Conservation (phyloP, 2,888 invertebrate species). For the Thyatira batis region DNA sequence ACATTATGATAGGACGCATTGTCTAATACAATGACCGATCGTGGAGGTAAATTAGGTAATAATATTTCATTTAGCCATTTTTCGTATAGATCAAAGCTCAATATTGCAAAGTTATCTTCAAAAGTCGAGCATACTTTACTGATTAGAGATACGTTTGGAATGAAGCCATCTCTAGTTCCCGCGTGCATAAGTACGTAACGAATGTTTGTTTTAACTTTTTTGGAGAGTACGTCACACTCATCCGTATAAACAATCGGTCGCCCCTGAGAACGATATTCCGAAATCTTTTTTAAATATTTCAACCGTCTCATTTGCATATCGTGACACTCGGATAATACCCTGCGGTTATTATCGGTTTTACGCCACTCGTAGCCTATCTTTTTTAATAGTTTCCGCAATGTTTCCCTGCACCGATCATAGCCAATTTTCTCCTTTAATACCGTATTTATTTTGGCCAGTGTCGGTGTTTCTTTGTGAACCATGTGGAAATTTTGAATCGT, state of each 20-base stretch:
- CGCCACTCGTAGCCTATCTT: conserved; percentile 24
- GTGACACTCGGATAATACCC: conserved; percentile 20
- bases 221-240: conserved; percentile 21
- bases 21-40: conserved; percentile 22
- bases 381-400: conserved; percentile 3
- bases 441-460: conserved; percentile 5
- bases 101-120: conserved; percentile 27
- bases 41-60: conserved; percentile 24
- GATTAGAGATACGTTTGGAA: conserved; percentile 25
- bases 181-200: conserved; percentile 29
- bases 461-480: background rate
- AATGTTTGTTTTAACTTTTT: conserved; percentile 20
- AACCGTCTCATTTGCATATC: conserved; percentile 22
- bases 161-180: conserved; percentile 25
- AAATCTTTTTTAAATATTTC: conserved; percentile 20
- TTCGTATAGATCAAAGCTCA: conserved; percentile 25
- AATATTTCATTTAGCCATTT: conserved; percentile 31
- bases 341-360: conserved; percentile 20
- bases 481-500: background rate
- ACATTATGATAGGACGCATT: conserved; percentile 22
- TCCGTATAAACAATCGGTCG: conserved; percentile 27
- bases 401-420: conserved; percentile 1
- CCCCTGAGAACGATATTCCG: conserved; percentile 16
- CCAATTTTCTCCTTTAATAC: conserved; percentile 6
- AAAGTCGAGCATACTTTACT: conserved; percentile 21